Conservation (phyloP, 2,888 invertebrate genomes). For the Morinoia aosen region DNA sequence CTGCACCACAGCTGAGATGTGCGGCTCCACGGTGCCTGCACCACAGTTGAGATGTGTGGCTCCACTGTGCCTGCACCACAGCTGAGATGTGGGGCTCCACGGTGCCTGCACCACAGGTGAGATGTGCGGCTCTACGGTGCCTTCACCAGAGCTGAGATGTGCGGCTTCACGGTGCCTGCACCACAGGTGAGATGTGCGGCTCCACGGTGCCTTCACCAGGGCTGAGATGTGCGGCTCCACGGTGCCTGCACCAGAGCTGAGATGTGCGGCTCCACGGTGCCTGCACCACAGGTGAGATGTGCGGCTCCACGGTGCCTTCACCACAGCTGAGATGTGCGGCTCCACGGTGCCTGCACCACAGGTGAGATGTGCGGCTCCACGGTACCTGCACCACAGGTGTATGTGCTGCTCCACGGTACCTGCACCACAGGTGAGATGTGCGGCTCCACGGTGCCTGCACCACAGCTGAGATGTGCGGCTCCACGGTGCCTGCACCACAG, state of each 20-base stretch:
- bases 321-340: no score
- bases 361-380: no score
- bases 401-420: no score
- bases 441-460: slow-evolving; percentile 5
- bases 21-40: neutral
- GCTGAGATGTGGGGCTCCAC: neutral
- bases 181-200: no score
- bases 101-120: neutral
- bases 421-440: no score
- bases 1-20: neutral
- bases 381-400: no score
- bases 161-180: neutral
- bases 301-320: neutral
- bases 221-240: no score
- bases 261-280: no score
- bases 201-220: no score
- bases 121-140: neutral
- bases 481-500: slow-evolving; percentile 15
- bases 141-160: neutral
- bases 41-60: neutral
- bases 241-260: no score
- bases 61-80: no score
- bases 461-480: no score
- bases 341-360: slow-evolving; percentile 3
- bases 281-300: slow-evolving; percentile 12